Evolutionary conservation across 23 tunicate genomes (phyloP).

Genomic region (Clavelina lepadiformis): DNA sequence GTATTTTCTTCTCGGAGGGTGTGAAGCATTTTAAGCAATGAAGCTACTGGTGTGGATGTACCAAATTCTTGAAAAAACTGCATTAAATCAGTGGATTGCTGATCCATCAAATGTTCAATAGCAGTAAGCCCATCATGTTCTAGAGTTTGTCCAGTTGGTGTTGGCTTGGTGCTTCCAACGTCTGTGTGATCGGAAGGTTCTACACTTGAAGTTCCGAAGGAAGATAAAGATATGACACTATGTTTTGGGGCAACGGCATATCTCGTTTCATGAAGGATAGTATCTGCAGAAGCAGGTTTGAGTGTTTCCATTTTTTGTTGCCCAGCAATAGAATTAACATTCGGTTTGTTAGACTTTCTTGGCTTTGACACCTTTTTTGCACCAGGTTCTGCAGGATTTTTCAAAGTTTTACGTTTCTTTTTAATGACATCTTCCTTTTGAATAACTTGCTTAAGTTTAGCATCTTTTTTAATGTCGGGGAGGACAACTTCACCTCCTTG

Average conservation of each 20-base stretch:
- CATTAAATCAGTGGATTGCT: constrained; percentile 41
- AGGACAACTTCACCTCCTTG: no score
- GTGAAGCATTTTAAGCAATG: constrained; percentile 39
- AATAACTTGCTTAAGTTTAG: no score
- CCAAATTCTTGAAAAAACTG: constrained; percentile 65
- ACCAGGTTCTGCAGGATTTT: not conserved
- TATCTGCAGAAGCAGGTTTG: not conserved
- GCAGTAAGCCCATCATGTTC: constrained; percentile 57
- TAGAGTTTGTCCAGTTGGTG: constrained; percentile 4
- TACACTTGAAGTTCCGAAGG: constrained; percentile 36
- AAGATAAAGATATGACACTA: constrained; percentile 38
- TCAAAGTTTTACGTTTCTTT: not conserved
- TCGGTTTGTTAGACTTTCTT: no score
- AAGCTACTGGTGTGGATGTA: constrained; percentile 42
- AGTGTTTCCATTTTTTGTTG: constrained; percentile 4
- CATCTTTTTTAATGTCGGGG: no score
- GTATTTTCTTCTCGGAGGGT: constrained; percentile 43
- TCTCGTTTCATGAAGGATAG: constrained; percentile 9
- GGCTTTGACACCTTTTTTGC: not conserved
- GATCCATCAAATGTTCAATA: constrained; percentile 43
- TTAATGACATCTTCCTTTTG: not conserved
- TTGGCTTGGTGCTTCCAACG: constrained; percentile 30
- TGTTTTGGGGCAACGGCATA: constrained; percentile 55
- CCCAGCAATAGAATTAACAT: no score
- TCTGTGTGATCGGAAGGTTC: constrained; percentile 44